Base-by-base conservation (phyloP, 35 echinoderm and acorn worm species). In the Chiridota heheva region DNA sequence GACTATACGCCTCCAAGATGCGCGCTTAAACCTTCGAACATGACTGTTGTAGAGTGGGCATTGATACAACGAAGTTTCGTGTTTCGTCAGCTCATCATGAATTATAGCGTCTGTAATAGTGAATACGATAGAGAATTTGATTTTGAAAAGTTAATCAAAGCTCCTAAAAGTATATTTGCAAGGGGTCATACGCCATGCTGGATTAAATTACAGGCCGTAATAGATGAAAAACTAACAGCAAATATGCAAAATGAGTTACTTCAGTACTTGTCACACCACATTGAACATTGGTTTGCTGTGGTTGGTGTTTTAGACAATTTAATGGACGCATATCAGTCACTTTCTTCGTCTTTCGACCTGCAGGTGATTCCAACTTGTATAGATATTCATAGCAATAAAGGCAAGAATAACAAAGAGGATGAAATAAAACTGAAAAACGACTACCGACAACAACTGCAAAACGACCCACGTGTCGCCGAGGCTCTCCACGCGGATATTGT, bases 201-300 rank as follows among this genome's bases (percentile, higher is more conserved):
- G 95, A 91, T 98, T 46, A 82, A 85, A 51, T 49, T 91, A 42
- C 80, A 89, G 70, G 78, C 90, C 0, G 60, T 91, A 18, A 43
- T 98, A 16, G 42, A 89, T 20, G 61, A 87, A 33, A 67, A 84
- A 17, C 45, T 91, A 17, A 86, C 62, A 7, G 29, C 72, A 33
- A 58, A 78, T 16, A 69, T 88, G 42, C 73, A 42, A 3, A 45
- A 67, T 10, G 30, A 58, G 13, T 40, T 98, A 24, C 30, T 85
- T 0, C 17, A 88, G 12, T 91, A 88, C 42, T 65, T 78, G 16
- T 46, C 82, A 7, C 40, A 92, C 36, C 88, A 98, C 67, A 22
- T 98, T 2, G 95, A 98, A 49, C 49, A 79, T 41, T 98, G 90
- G 81, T 98, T 98, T 13, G 76, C 89, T 7, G 66, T 90, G 27